These are phyloP conservation scores for Steinernema feltiae DNA, from an alignment of 1,140 invertebrate species.

Conservation along the genomic window DNA sequence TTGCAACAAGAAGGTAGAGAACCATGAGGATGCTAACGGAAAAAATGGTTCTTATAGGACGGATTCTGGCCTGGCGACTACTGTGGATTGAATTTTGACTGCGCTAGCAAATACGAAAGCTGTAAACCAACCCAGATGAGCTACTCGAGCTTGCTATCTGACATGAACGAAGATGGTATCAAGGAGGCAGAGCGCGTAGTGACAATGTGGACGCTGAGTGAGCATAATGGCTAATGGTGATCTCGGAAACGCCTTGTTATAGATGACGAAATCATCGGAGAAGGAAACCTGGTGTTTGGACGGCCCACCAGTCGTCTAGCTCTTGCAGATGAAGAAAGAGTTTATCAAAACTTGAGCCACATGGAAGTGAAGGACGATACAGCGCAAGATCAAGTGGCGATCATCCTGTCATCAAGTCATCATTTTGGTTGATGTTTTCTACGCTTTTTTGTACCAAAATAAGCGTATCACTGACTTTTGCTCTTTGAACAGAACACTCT, in stretches of 20 bases:
- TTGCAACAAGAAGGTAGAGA: constrained; percentile 26
- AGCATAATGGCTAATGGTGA: background rate
- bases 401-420: too few relatives aligned
- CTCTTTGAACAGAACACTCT: too few relatives aligned
- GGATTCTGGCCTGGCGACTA: constrained; percentile 36
- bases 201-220: constrained; percentile 22
- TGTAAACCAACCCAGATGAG: background rate
- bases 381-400: too few relatives aligned
- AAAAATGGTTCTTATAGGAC: too few relatives aligned
- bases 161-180: constrained; percentile 22
- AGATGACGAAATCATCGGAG: constrained; percentile 26
- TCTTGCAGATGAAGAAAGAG: too few relatives aligned
- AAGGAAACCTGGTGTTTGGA: constrained; percentile 26
- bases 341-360: too few relatives aligned
- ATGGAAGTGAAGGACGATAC: too few relatives aligned
- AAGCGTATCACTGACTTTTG: too few relatives aligned
- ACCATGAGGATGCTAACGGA: too few relatives aligned
- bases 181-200: constrained; percentile 22
- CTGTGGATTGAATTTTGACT: constrained; percentile 22
- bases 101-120: constrained; percentile 18
- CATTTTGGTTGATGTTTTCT: too few relatives aligned
- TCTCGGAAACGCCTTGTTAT: background rate
- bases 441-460: too few relatives aligned
- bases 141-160: constrained; percentile 18
- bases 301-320: constrained; percentile 17